Percentiles rank a stretch among this genome's conserved stretches.
phyloP scores from a whole-genome alignment of 1,140 invertebrate genomes.

The Onthophagus taurus region DNA sequence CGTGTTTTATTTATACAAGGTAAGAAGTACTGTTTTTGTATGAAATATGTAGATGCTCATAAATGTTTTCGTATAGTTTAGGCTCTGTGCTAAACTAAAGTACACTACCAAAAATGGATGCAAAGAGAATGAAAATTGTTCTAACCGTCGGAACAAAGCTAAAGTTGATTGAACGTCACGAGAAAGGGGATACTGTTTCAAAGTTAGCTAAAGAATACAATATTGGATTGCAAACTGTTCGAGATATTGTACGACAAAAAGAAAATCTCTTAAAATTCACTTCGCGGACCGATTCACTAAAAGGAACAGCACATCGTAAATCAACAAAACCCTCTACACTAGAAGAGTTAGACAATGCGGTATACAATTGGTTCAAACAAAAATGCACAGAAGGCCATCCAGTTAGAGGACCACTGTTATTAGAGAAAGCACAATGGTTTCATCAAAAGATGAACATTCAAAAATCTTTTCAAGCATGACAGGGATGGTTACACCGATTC shows the following conservation, averaged over 20 bases:
- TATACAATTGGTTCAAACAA: slow-evolving; percentile 3
- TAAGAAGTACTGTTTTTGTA: too few relatives aligned
- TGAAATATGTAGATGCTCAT: too few relatives aligned
- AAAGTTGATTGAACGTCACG: neutral
- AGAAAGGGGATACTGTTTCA: too few relatives aligned
- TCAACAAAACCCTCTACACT: slow-evolving; percentile 2
- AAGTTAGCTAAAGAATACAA: slow-evolving; percentile 3
- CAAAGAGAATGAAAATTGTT: neutral
- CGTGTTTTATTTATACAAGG: too few relatives aligned
- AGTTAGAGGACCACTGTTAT: neutral
- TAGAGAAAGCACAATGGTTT: slow-evolving; percentile 1
- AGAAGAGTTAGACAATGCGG: neutral
- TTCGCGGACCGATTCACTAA: neutral
- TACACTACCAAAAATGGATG: neutral
- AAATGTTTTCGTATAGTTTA: too few relatives aligned
- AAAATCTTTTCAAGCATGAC: slow-evolving; percentile 1
- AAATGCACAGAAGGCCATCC: neutral
- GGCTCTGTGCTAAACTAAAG: too few relatives aligned
- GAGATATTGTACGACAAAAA: slow-evolving; percentile 1
- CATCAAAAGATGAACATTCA: slow-evolving; percentile 7
- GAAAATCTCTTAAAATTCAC: neutral
- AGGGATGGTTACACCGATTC: neutral
- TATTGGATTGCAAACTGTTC: neutral
- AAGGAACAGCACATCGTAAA: neutral
- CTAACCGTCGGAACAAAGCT: neutral